Base-by-base conservation (phyloP, 2,888 invertebrate genomes). In the Hirtodrosophila alboralis region DNA sequence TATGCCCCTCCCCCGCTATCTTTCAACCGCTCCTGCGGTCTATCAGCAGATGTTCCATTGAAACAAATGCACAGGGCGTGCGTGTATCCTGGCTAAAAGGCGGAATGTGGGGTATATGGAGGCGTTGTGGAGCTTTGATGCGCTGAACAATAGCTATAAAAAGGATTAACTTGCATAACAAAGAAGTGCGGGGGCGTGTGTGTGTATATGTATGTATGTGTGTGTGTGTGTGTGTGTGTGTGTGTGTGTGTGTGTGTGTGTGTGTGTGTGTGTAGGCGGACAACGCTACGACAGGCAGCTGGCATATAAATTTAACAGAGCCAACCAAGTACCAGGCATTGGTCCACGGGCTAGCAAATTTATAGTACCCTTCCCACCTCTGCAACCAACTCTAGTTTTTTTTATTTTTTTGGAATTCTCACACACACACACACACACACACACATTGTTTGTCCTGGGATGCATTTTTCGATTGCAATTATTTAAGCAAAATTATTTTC, bases 151-250 rank as follows among this genome's bases (percentile, higher is more conserved):
- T 79, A 72, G 85, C 85, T 83, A 79, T 79, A 79, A 79, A 79
- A 79, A 79, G 79, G 85, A 79, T 79, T 80, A 80, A 85, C 79
- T 80, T 85, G 79, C 79, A 85, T 84, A 80, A 85, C 86, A 80
- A 85, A 85, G 74, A 66, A 75, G 65, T 61, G 28, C 8, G 53
- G 33, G 38, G 44, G 49, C 18, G 21, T 14, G 18, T 33, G 23
- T 18, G 28, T 23, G 30, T 48, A 12, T 21, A 8, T 38, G 43
- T 14, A 7, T 31, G 16, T 28, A 9, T 37, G 14, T 28, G 13
- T 14, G 5, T 28, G 10, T 47, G 5, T 37, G 6, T 30, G n/a
- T 48, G 3, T 10, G 10, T 37, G 30, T 30, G 21, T 21, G 48
- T 18, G 26, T 31, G 9, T 44, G 18, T 12, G 14, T 23, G 13